phyloP scores from a whole-genome alignment of 2,888 invertebrate species.

The Sminthurinus aureus region DNA sequence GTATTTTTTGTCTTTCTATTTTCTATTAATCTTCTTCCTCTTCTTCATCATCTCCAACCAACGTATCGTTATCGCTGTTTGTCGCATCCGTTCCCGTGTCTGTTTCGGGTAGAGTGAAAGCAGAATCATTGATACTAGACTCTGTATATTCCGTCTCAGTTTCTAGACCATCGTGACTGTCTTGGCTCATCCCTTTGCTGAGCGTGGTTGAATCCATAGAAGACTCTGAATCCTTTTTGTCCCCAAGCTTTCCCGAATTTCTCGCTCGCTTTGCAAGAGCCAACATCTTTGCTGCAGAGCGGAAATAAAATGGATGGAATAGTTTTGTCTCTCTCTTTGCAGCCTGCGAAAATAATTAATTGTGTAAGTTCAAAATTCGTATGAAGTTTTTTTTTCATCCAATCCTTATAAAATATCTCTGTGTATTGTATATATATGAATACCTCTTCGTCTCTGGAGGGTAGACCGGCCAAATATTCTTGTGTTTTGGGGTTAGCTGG shows the following conservation, averaged over 20 bases:
- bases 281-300: constrained; percentile 57
- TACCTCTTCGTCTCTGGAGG: constrained; percentile 75
- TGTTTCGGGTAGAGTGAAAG: constrained; percentile 37
- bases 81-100: constrained; percentile 7
- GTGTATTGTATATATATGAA: constrained; percentile 43
- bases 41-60: constrained; percentile 24
- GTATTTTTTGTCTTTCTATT: too few relatives aligned
- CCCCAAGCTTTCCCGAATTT: background rate
- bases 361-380: too few relatives aligned
- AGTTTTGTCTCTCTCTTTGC: constrained; percentile 48
- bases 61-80: constrained; percentile 12
- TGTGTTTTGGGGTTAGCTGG: constrained; percentile 72
- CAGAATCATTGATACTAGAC: constrained; percentile 13
- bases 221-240: background rate
- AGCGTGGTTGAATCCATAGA: background rate
- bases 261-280: constrained; percentile 54
- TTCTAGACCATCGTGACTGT: constrained; percentile 1
- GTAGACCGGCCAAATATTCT: constrained; percentile 72
- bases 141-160: constrained; percentile 36
- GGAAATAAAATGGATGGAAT: constrained; percentile 54
- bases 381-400: constrained; percentile 4
- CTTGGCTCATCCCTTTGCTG: background rate
- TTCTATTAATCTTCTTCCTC: too few relatives aligned
- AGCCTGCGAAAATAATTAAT: constrained; percentile 41
- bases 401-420: constrained; percentile 4